Evolutionary conservation across 1,140 invertebrate species (phyloP).

Genomic region (Conus betulinus): DNA sequence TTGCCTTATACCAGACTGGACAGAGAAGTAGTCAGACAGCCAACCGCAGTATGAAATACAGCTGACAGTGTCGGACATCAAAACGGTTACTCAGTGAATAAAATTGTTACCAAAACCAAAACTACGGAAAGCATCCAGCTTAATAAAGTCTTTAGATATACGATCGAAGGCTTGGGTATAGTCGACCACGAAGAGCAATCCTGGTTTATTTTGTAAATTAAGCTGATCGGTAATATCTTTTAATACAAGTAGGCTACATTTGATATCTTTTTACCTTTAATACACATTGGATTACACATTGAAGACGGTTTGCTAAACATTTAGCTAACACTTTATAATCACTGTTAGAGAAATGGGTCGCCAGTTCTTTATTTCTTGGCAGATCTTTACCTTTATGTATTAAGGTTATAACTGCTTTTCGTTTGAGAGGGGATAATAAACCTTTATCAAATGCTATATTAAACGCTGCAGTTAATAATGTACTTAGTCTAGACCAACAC

Average conservation of each 20-base stretch:
- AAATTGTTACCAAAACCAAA: not conserved
- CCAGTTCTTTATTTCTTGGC: slow-evolving; percentile 9
- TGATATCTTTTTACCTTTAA: not conserved
- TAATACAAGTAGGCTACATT: not conserved
- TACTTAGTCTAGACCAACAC: not conserved
- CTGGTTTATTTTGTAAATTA: not conserved
- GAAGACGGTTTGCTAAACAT: slow-evolving; percentile 2
- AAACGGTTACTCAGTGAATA: not conserved
- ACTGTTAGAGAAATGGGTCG: not conserved
- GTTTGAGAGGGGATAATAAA: not conserved
- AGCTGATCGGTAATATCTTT: not conserved
- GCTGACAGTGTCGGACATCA: not conserved
- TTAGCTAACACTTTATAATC: slow-evolving; percentile 3
- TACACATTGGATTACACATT: not conserved
- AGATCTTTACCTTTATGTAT: not conserved
- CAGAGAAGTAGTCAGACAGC: not conserved
- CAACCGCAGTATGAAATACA: not conserved
- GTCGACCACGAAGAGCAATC: not conserved
- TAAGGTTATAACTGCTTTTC: not conserved
- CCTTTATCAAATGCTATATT: not conserved
- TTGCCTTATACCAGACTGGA: not conserved
- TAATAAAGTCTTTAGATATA: slow-evolving; percentile 2
- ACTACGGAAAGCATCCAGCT: not conserved
- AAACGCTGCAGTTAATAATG: not conserved
- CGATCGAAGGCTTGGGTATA: not conserved